Evolutionary conservation across 2,113 vertebrate species (phyloP).

Genomic region (Eubucco bourcierii): DNA sequence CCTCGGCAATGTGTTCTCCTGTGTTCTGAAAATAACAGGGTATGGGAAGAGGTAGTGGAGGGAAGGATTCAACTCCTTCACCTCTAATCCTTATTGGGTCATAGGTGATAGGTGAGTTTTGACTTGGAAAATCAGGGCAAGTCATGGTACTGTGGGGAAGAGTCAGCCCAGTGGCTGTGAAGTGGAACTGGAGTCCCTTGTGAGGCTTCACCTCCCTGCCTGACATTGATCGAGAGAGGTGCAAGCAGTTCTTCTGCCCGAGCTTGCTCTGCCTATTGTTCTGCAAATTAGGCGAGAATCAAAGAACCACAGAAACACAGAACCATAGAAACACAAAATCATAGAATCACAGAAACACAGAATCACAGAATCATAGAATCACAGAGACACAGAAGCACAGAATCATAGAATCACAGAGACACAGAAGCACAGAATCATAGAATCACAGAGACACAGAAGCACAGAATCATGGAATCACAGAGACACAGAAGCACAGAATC

Average conservation of each 20-base stretch:
- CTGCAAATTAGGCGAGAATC: not conserved
- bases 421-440: too few relatives aligned
- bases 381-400: too few relatives aligned
- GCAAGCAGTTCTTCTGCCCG: not conserved
- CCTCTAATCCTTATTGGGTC: not conserved
- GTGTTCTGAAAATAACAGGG: not conserved
- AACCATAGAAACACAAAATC: too few relatives aligned
- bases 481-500: too few relatives aligned
- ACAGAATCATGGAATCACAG: too few relatives aligned
- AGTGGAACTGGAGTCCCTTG: not conserved
- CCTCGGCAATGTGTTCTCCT: not conserved
- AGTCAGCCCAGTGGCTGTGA: not conserved
- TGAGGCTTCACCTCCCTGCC: not conserved
- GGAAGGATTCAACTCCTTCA: not conserved
- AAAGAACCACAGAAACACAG: too few relatives aligned
- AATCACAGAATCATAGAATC: too few relatives aligned
- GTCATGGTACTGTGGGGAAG: not conserved
- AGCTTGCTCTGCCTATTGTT: not conserved
- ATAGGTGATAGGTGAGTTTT: not conserved
- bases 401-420: too few relatives aligned
- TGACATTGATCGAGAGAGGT: not conserved
- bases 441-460: too few relatives aligned
- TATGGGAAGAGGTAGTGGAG: not conserved
- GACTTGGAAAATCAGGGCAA: not conserved
- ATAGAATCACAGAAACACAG: too few relatives aligned